Base-by-base conservation (phyloP, 2,888 invertebrate genomes). In the Drosophila paranaensis region DNA sequence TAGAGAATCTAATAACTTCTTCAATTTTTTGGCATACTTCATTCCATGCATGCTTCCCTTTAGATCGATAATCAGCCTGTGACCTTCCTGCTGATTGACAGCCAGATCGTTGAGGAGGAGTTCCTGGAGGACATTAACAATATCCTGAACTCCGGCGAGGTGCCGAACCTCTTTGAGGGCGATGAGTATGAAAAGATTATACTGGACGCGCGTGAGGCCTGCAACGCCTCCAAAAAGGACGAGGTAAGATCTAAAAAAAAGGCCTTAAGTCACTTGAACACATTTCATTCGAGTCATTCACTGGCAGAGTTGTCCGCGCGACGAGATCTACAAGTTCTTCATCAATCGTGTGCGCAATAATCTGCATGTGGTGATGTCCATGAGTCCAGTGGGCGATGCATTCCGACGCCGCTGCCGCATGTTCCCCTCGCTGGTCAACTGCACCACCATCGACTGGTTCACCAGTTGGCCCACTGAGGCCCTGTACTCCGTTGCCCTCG, bases 361-460 rank as follows among this genome's bases (percentile, higher is more conserved):
- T 92, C 94, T 98, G 6, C 98, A 98, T 90, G 94, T 98, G 40
- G 96, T 97, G 60, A 94, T 98, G 56, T 97, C 97, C 74, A 97
- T 98, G 97, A 97, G 97, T 91, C 97, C 98, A 0, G 96, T 97
- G 1, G 97, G 97, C 0, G 97, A 97, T 91, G 95, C 97, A 0
- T 98, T 98, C 92, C 95, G 97, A 72, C 95, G 97, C 45, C 95
- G 98, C 9, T 97, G 98, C 83, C 95, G 98, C 48, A 98, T 98
- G 97, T 98, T 98, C 91, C 98, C 98, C 0, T 98, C 98, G 0
- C 93, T 98, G 74, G 97, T 98, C 8, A 98, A 98, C 93, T 98
- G 98, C 91, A 98, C 98, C 89, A 97, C 97, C 0, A 98, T 98
- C 67, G 97, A 98, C 91, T 98, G 98, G 98, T 98, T 97, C 92